A percentile compares a stretch with the other conserved stretches of the same genome.
Conservation (phyloP, 2,113 vertebrate genomes). For the Ptilonorhynchus violaceus region DNA sequence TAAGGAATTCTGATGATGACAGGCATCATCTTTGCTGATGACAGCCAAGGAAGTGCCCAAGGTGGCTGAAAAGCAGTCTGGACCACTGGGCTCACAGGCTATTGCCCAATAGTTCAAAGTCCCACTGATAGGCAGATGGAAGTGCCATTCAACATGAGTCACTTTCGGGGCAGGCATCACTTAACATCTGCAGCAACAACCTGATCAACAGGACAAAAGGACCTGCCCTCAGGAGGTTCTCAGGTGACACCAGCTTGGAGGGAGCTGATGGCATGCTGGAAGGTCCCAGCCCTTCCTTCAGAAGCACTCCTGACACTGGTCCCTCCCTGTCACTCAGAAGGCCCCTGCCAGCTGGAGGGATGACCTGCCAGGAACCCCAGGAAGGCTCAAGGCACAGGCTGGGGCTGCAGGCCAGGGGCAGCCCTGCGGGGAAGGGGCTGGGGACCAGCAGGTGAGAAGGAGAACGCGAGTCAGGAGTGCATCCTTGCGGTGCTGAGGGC, state of each 20-base stretch:
- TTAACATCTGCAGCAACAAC: neutral
- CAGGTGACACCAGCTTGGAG: neutral
- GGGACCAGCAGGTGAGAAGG: neutral
- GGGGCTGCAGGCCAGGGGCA: neutral
- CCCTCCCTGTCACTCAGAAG: neutral
- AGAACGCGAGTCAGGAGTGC: rapidly evolving
- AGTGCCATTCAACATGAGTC: rapidly evolving
- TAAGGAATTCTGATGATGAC: neutral
- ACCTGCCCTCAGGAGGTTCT: neutral
- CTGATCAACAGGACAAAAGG: neutral
- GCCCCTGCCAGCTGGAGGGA: neutral
- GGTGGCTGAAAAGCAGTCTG: neutral
- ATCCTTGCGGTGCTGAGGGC: neutral
- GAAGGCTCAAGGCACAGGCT: neutral
- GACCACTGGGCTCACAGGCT: neutral
- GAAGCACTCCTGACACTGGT: neutral
- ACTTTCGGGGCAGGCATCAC: neutral
- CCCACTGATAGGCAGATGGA: neutral
- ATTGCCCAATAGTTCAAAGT: neutral
- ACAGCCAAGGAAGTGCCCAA: neutral
- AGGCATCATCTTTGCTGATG: neutral
- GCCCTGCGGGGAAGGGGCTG: neutral
- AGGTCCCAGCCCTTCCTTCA: neutral
- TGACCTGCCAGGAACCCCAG: neutral
- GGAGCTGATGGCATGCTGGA: neutral